A percentile compares a stretch with the other conserved stretches of the same genome.
Evolutionary conservation across 2,888 invertebrate species (phyloP).

Genomic region (Cinara cedri): DNA sequence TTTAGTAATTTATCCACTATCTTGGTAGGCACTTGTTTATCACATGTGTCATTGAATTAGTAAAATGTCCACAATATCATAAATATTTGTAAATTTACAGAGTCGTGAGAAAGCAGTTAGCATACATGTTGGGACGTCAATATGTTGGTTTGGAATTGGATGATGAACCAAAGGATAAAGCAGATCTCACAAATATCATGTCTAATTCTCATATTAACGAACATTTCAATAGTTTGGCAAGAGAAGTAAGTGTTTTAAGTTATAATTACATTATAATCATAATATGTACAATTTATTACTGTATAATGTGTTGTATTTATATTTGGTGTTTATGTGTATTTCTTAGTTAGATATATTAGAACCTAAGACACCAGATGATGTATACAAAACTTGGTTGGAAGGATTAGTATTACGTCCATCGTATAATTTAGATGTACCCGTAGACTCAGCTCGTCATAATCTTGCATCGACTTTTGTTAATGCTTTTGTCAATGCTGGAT

Average conservation of each 20-base stretch:
- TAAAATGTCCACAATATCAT: neutral
- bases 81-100: constrained; percentile 64
- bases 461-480: constrained; percentile 97
- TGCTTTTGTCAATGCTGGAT: constrained; percentile 97
- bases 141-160: constrained; percentile 84
- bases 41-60: neutral
- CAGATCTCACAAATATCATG: constrained; percentile 86
- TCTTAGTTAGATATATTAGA: constrained; percentile 93
- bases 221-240: constrained; percentile 88
- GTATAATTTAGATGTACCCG: constrained; percentile 64
- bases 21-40: neutral
- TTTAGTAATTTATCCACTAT: neutral
- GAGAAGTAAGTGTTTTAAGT: constrained; percentile 72
- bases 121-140: constrained; percentile 94
- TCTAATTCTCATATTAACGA: constrained; percentile 92
- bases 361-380: constrained; percentile 98
- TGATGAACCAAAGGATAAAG: constrained; percentile 71
- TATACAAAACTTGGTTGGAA: constrained; percentile 97
- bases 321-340: constrained; percentile 58
- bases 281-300: too few relatives aligned
- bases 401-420: constrained; percentile 61
- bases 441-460: constrained; percentile 96
- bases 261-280: neutral
- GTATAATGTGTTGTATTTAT: constrained; percentile 3
- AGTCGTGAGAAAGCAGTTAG: constrained; percentile 87